These are phyloP conservation scores for Zoanthus gigantus DNA, from an alignment of 92 coral and sea anemone species.

Conservation along the genomic window DNA sequence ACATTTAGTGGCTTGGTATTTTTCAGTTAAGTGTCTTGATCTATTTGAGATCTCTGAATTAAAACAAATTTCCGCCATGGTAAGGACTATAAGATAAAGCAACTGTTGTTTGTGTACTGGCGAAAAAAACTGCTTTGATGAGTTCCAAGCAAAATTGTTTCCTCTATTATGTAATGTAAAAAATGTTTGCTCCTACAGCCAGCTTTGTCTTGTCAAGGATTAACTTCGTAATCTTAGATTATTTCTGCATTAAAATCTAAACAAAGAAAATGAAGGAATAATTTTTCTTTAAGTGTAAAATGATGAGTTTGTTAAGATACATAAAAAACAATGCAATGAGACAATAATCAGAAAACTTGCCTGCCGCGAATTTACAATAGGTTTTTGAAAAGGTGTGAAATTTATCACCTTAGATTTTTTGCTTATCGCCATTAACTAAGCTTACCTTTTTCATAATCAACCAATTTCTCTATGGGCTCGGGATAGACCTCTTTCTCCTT, in stretches of 20 bases:
- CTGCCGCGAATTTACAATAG: slow-evolving; percentile 20
- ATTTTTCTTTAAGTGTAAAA: slow-evolving; percentile 48
- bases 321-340: slow-evolving; percentile 18
- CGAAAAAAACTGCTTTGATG: neutral
- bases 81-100: neutral
- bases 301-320: slow-evolving; percentile 53
- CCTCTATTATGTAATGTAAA: neutral
- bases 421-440: slow-evolving; percentile 12
- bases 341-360: slow-evolving; percentile 31
- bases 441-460: slow-evolving; percentile 48
- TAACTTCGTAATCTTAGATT: slow-evolving; percentile 1
- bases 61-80: slow-evolving; percentile 5
- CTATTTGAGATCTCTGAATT: slow-evolving; percentile 15
- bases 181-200: neutral
- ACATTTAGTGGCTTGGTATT: neutral
- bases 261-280: slow-evolving; percentile 48
- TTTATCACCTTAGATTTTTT: slow-evolving; percentile 22
- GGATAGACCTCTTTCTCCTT: slow-evolving; percentile 31
- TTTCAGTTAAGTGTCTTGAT: neutral
- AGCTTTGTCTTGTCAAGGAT: neutral
- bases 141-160: neutral
- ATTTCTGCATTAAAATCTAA: slow-evolving; percentile 42
- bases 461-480: slow-evolving; percentile 44
- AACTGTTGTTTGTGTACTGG: neutral
- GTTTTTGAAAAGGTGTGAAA: slow-evolving; percentile 45